These are phyloP conservation scores for Terebella lapidaria DNA, from an alignment of 2,888 invertebrate genomes.

Conservation along the genomic window DNA sequence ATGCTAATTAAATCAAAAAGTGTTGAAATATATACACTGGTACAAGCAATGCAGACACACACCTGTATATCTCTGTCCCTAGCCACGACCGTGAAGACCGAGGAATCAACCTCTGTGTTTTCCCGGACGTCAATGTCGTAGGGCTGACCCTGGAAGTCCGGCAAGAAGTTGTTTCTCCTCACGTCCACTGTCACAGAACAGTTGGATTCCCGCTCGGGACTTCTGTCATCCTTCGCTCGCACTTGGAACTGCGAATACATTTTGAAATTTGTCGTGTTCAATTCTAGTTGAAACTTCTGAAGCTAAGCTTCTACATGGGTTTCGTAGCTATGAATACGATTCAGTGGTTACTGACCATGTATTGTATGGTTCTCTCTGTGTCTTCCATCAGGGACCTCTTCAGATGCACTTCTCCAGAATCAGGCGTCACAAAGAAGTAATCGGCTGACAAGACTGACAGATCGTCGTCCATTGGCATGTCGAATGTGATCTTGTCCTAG, in stretches of 20 bases:
- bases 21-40: background rate
- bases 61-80: slow-evolving; percentile 25
- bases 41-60: background rate
- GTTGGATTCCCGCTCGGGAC: slow-evolving; percentile 18
- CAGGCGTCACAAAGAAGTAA: slow-evolving; percentile 26
- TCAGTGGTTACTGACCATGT: slow-evolving; percentile 22
- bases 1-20: background rate
- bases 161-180: slow-evolving; percentile 32
- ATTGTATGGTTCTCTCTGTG: slow-evolving; percentile 14
- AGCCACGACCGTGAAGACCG: slow-evolving; percentile 19
- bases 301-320: too few species aligned
- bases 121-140: slow-evolving; percentile 18
- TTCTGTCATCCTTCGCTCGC: slow-evolving; percentile 20
- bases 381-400: slow-evolving; percentile 17
- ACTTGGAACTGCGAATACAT: slow-evolving; percentile 22
- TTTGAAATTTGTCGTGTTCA: too few species aligned
- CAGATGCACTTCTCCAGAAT: slow-evolving; percentile 18
- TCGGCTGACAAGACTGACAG: slow-evolving; percentile 7
- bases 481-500: slow-evolving; percentile 14
- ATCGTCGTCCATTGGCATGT: slow-evolving; percentile 5
- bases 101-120: slow-evolving; percentile 10
- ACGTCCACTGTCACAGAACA: slow-evolving; percentile 30
- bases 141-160: slow-evolving; percentile 27
- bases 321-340: background rate
- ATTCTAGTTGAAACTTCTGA: too few species aligned